Conservation (phyloP, 92 coral and sea anemone species). For the Palythoa heliodiscus region DNA sequence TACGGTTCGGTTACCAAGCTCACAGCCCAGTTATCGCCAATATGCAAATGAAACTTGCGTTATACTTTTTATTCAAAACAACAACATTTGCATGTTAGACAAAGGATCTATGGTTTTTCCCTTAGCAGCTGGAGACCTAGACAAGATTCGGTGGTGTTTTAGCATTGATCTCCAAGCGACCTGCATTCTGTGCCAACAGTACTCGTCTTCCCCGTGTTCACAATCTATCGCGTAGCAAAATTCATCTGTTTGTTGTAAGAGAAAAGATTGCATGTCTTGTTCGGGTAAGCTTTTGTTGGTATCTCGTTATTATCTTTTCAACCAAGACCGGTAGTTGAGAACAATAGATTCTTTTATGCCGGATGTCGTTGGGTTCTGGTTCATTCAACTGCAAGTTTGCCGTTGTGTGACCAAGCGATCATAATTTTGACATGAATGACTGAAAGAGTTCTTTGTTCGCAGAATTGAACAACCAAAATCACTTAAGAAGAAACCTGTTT, state of each 20-base stretch:
- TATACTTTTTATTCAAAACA: conserved; percentile 2
- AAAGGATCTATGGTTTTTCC: conserved; percentile 78
- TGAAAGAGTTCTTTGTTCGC: conserved; percentile 26
- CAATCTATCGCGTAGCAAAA: not conserved
- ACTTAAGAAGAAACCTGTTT: not conserved
- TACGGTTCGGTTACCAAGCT: not conserved
- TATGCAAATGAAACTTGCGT: not conserved
- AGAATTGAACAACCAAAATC: not conserved
- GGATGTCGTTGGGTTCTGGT: not conserved
- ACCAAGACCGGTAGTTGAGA: not conserved
- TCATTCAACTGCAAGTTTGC: conserved; percentile 18
- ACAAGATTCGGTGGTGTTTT: conserved; percentile 29
- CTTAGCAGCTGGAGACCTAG: conserved; percentile 66
- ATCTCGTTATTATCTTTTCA: not conserved
- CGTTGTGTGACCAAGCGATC: conserved; percentile 21
- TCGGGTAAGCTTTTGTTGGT: conserved; percentile 7
- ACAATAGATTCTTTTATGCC: not conserved
- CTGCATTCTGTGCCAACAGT: not conserved
- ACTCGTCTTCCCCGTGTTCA: not conserved
- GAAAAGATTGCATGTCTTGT: conserved; percentile 1
- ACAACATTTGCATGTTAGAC: conserved; percentile 43
- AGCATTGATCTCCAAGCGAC: conserved; percentile 27
- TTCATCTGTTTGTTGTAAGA: not conserved
- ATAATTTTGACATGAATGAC: not conserved
- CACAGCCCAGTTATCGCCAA: not conserved